Conservation (phyloP, 2,888 invertebrate genomes). For the Masnerella sp. region DNA sequence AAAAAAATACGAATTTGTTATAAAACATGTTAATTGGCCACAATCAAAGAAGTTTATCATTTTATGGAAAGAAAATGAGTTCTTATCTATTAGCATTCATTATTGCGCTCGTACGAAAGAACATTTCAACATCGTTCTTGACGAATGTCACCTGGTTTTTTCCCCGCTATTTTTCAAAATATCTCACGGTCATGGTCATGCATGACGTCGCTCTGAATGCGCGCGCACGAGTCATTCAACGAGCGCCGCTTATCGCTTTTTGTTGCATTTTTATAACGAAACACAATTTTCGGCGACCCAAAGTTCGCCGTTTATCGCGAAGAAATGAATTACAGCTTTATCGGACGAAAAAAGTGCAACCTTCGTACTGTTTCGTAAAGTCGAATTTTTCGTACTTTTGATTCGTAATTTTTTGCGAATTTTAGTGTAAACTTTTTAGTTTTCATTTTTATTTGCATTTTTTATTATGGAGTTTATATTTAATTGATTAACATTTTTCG, state of each 20-base stretch:
- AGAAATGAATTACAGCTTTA: too few species aligned
- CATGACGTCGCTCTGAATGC: constrained; percentile 65
- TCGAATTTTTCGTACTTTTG: too few species aligned
- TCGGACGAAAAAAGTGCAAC: too few species aligned
- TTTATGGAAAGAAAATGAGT: constrained; percentile 12
- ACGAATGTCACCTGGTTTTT: constrained; percentile 55
- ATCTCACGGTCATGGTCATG: constrained; percentile 75
- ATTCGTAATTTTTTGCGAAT: too few species aligned
- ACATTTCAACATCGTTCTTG: constrained; percentile 37
- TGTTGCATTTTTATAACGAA: constrained; percentile 30
- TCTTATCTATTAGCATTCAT: constrained; percentile 39
- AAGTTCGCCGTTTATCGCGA: too few species aligned
- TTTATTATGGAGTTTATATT: too few species aligned
- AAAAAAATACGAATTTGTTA: background rate
- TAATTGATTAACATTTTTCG: too few species aligned
- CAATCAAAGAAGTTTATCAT: constrained; percentile 8
- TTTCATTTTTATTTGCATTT: too few species aligned
- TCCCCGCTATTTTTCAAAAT: constrained; percentile 70
- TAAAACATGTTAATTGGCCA: too few species aligned
- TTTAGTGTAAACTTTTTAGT: too few species aligned
- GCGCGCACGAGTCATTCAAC: constrained; percentile 17
- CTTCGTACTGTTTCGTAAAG: too few species aligned
- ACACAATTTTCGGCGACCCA: too few species aligned
- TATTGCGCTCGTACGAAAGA: constrained; percentile 20
- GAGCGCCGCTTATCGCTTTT: constrained; percentile 14